Conservation (phyloP, 2,888 invertebrate genomes). For the Zhengitettix transpicula region DNA sequence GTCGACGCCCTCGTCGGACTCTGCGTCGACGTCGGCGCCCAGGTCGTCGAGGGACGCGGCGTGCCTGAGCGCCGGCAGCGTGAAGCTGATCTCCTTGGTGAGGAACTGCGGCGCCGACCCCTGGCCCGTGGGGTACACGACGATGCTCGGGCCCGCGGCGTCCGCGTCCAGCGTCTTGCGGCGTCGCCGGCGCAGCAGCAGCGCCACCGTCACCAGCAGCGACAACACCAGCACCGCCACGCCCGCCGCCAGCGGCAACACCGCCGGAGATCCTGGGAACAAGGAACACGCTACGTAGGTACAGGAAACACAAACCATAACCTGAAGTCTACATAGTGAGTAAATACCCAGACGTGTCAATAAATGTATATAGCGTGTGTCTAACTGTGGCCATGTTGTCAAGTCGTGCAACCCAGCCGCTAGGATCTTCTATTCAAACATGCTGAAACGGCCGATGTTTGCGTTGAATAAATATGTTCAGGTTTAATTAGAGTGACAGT, state of each 20-base stretch:
- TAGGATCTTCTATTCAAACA: too few species aligned
- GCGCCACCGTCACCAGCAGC: constrained; percentile 29
- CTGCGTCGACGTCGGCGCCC: constrained; percentile 15
- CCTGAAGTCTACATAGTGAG: too few species aligned
- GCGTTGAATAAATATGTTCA: too few species aligned
- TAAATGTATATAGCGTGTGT: too few species aligned
- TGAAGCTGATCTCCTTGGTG: constrained; percentile 23
- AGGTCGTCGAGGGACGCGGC: constrained; percentile 18
- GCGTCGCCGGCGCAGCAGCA: constrained; percentile 30
- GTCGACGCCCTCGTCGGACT: constrained; percentile 30
- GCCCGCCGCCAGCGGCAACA: not conserved
- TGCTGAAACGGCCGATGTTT: too few species aligned
- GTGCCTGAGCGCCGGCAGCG: constrained; percentile 18
- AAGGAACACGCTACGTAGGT: too few species aligned
- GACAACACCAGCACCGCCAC: constrained; percentile 22
- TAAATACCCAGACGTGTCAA: too few species aligned
- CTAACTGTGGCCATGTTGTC: too few species aligned
- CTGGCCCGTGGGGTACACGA: constrained; percentile 46
- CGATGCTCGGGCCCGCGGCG: constrained; percentile 38
- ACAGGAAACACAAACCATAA: too few species aligned
- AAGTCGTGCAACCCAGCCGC: too few species aligned
- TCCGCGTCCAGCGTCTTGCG: constrained; percentile 24
- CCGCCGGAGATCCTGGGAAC: too few species aligned
- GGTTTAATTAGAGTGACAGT: too few species aligned
- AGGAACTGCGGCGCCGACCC: constrained; percentile 40